A percentile compares a stretch with the other conserved stretches of the same genome.
phyloP scores from a whole-genome alignment of 2,888 invertebrate genomes.

The Pheosia tremula region DNA sequence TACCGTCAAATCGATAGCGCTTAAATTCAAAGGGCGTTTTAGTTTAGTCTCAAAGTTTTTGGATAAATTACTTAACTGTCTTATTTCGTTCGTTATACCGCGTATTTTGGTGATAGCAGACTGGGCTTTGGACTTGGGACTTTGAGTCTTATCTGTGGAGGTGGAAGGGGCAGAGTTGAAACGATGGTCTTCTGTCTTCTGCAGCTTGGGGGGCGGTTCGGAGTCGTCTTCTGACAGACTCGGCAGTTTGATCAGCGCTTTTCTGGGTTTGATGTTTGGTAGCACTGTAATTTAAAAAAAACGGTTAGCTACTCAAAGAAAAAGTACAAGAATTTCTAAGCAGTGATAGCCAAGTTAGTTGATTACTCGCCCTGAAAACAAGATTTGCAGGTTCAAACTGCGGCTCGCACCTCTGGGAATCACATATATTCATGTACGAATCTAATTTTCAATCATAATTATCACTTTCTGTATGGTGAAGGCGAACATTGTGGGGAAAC shows the following conservation, averaged over 20 bases:
- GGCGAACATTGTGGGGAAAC: too few relatives aligned
- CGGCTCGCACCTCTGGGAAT: too few relatives aligned
- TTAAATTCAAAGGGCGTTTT: slow-evolving; percentile 46
- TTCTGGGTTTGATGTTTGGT: slow-evolving; percentile 77
- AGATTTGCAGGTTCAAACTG: too few relatives aligned
- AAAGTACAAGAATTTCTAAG: too few relatives aligned
- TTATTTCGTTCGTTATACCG: slow-evolving; percentile 64
- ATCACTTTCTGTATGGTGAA: too few relatives aligned
- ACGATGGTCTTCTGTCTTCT: slow-evolving; percentile 35
- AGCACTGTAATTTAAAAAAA: slow-evolving; percentile 46
- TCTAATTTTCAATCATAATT: too few relatives aligned
- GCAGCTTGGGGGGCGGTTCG: slow-evolving; percentile 46
- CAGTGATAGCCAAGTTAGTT: too few relatives aligned
- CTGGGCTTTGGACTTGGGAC: slow-evolving; percentile 42
- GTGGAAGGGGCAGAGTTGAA: slow-evolving; percentile 36
- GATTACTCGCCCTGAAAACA: too few relatives aligned
- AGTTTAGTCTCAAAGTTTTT: slow-evolving; percentile 50
- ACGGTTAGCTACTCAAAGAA: too few relatives aligned
- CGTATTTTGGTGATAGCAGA: slow-evolving; percentile 58
- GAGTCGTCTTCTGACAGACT: slow-evolving; percentile 60
- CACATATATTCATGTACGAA: too few relatives aligned
- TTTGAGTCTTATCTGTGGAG: slow-evolving; percentile 25
- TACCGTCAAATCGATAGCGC: slow-evolving; percentile 29
- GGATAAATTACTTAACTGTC: slow-evolving; percentile 53
- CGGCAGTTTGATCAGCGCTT: slow-evolving; percentile 68